Evolutionary conservation across 2,113 vertebrate genomes (phyloP), one percentile per base, ranked within the genome.

Genomic region (Trematomus loennbergii): DNA sequence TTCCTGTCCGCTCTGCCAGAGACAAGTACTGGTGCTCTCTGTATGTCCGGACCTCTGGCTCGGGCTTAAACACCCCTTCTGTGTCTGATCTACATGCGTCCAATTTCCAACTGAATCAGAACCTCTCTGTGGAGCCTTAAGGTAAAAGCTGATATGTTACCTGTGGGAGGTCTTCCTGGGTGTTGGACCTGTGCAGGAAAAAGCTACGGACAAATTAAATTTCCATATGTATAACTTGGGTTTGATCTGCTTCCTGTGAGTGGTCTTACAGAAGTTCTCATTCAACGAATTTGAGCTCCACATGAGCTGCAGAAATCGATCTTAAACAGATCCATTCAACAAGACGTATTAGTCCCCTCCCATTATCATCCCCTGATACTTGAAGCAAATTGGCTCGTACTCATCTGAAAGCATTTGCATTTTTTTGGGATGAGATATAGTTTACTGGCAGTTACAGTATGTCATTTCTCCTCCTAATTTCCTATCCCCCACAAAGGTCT

Each of bases 131-230:
- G 66, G 33, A 79, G 86, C 70, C n/a, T 43, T 45, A 66, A 65
- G 64, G 59, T 57, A 15, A 40, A 62, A 50, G 13, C 29, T 1
- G 8, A 0, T n/a, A 45, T 18, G 20, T 54, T 49, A 58, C 59
- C 69, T 55, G 74, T 78, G 86, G 87, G 91, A 90, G 91, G 88
- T 93, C 89, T 70, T 87, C 75, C 74, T 74, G 33, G 71, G 74
- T 75, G 84, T 82, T 86, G 74, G 76, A 79, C 69, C 61, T 0
- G 46, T 1, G 3, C 72, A 45, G 8, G 71, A 65, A 68, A 29
- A 79, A 85, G 55, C 9, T 59, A 55, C 0, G 12, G 45, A 73
- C 11, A 69, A 82, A 78, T 70, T 68, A 8, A 50, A 83, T 86
- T 88, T 89, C 86, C 83, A 87, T 70, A 79, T 84, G 83, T 76